Evolutionary conservation across 2,113 vertebrate genomes (phyloP).

Genomic region (Boulengeromyrus knoepffleri): DNA sequence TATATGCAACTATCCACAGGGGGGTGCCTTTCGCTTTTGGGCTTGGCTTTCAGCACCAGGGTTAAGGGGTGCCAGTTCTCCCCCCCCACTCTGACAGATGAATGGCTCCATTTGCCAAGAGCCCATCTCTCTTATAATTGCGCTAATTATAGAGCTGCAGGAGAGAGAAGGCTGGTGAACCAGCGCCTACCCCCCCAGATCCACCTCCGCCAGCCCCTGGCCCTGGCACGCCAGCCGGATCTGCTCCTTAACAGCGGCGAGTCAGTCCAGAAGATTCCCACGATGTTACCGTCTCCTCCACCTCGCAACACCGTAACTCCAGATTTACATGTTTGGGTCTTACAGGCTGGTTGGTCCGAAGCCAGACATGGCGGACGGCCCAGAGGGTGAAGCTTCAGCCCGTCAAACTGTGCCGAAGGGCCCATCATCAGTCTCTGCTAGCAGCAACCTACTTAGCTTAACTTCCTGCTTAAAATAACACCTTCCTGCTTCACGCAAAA

Average conservation of each 20-base stretch:
- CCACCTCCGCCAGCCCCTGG: neutral
- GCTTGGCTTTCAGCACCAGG: neutral
- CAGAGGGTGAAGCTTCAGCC: neutral
- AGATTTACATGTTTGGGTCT: neutral
- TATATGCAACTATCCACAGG: neutral
- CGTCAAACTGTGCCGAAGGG: neutral
- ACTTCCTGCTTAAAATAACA: neutral
- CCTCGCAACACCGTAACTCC: neutral
- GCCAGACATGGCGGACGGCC: neutral
- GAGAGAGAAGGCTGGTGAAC: neutral
- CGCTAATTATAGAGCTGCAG: conserved; percentile 19
- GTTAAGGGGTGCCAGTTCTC: neutral
- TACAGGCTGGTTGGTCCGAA: neutral
- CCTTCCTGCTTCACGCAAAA: neutral
- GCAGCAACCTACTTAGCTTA: neutral
- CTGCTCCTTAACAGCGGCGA: neutral
- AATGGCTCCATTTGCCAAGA: neutral
- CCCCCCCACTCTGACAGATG: neutral
- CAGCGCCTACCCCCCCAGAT: conserved; percentile 5
- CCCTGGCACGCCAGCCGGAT: neutral
- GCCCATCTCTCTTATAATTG: conserved; percentile 19
- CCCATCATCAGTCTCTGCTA: neutral
- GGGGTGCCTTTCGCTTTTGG: neutral
- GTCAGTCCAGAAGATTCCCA: neutral
- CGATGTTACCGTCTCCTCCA: neutral